Conservation (phyloP, 2,888 invertebrate genomes). For the Pandemis heparana region DNA sequence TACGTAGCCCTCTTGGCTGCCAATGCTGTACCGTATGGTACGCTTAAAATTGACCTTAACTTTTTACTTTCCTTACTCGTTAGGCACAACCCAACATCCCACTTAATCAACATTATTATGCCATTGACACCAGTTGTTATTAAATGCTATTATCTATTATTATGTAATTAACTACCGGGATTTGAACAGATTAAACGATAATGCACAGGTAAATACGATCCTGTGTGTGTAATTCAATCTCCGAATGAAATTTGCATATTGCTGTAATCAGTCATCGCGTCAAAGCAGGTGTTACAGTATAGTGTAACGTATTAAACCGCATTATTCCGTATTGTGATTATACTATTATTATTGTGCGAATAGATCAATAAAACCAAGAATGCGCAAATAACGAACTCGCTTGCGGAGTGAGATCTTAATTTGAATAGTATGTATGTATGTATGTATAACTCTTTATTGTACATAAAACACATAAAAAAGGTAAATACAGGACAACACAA, state of each 20-base stretch:
- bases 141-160: constrained; percentile 2
- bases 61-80: too few relatives aligned
- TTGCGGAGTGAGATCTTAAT: too few relatives aligned
- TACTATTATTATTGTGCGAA: not conserved
- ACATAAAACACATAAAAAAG: too few relatives aligned
- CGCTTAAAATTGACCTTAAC: too few relatives aligned
- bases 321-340: not conserved
- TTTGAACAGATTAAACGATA: constrained; percentile 1
- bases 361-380: not conserved
- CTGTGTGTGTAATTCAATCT: constrained; percentile 1
- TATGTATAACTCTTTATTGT: too few relatives aligned
- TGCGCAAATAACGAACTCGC: too few relatives aligned
- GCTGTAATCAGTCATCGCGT: constrained; percentile 6
- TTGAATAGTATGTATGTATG: too few relatives aligned
- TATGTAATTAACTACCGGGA: constrained; percentile 2
- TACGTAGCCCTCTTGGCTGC: too few relatives aligned
- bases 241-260: constrained; percentile 8
- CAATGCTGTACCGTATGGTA: too few relatives aligned
- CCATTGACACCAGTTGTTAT: not conserved
- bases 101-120: not conserved
- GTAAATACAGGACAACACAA: too few relatives aligned
- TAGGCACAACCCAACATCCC: too few relatives aligned
- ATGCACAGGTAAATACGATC: not conserved
- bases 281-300: not conserved
- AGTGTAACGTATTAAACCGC: not conserved